Conservation (phyloP, 2,113 vertebrate genomes). For the Vidua chalybeata region DNA sequence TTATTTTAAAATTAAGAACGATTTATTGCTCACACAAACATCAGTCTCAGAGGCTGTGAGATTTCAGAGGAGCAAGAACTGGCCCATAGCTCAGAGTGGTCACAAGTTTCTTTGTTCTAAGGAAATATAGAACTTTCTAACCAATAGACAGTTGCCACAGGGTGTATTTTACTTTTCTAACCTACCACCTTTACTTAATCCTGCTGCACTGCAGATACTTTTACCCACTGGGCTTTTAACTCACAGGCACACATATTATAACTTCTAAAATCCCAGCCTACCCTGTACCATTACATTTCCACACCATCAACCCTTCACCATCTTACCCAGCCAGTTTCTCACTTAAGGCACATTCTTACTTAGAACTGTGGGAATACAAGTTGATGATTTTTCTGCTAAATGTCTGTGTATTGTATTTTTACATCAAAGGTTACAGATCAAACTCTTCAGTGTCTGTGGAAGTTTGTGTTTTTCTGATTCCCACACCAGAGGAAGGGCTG, state of each 20-base stretch:
- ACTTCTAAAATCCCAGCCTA: neutral
- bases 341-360: neutral
- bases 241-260: neutral
- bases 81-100: neutral
- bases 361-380: neutral
- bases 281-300: neutral
- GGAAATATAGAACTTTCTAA: neutral
- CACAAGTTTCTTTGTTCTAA: neutral
- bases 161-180: neutral
- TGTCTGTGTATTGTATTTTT: neutral
- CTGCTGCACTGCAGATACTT: neutral
- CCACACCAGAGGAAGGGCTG: neutral
- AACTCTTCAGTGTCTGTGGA: neutral
- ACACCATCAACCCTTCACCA: neutral
- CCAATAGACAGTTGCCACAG: neutral
- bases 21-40: neutral
- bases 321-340: neutral
- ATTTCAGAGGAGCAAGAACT: neutral
- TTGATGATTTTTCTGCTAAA: neutral
- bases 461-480: neutral
- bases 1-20: neutral
- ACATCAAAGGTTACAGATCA: neutral
- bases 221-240: neutral
- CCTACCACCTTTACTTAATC: neutral
- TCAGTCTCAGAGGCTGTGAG: neutral